Percentiles rank a stretch among this genome's conserved stretches.
phyloP scores from a whole-genome alignment of 1,140 invertebrate genomes.

The Trichonephila clavata region DNA sequence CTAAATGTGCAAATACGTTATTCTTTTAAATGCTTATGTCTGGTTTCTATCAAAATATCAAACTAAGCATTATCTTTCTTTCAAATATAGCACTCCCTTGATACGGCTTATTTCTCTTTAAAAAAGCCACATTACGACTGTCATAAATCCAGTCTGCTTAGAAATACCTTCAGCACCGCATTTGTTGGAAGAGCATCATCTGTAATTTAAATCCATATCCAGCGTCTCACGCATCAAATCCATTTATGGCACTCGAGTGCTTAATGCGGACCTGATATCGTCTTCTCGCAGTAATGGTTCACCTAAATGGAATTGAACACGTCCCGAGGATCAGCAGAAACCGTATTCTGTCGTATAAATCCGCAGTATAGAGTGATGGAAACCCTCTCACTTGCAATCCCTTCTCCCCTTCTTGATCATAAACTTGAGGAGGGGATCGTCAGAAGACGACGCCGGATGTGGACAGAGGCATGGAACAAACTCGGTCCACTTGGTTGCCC shows the following conservation, averaged over 20 bases:
- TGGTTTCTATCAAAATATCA: no score
- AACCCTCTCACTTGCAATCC: slow-evolving; percentile 4
- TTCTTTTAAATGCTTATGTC: no score
- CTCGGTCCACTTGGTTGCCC: background rate
- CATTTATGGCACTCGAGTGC: slow-evolving; percentile 39
- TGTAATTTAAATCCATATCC: slow-evolving; percentile 21
- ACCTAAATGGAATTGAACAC: slow-evolving; percentile 44
- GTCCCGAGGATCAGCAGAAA: slow-evolving; percentile 31
- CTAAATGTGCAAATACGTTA: no score
- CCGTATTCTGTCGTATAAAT: slow-evolving; percentile 13
- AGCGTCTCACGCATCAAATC: background rate
- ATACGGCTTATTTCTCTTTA: no score
- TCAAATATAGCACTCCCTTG: no score
- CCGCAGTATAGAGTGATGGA: background rate
- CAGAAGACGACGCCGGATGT: slow-evolving; percentile 10
- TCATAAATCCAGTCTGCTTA: no score
- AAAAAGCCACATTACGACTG: no score
- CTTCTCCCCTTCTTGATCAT: background rate
- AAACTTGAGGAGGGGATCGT: slow-evolving; percentile 1
- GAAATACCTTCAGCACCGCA: no score
- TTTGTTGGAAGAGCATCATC: background rate
- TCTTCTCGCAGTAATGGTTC: slow-evolving; percentile 23
- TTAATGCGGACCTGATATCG: slow-evolving; percentile 30
- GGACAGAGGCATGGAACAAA: background rate
- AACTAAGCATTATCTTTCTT: no score